A percentile compares a stretch with the other conserved stretches of the same genome.
Evolutionary conservation across 2,797 vertebrate genomes (phyloP).

Genomic region (Siniperca scherzeri): DNA sequence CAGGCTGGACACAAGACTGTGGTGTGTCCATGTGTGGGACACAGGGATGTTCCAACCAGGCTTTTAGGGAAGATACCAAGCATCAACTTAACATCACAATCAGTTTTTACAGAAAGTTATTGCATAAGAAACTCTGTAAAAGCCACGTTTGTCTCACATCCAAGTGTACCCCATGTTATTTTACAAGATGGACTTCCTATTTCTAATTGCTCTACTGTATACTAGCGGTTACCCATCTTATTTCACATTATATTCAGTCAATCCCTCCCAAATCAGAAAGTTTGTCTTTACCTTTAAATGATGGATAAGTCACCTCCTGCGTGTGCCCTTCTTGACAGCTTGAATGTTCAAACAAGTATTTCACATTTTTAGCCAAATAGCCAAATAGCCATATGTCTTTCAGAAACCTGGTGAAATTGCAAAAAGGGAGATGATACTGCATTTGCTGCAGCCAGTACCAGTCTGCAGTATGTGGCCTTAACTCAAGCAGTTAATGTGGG

Average conservation of each 20-base stretch:
- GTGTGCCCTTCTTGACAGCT: neutral
- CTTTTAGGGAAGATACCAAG: neutral
- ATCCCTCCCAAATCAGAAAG: neutral
- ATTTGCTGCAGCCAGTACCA: neutral
- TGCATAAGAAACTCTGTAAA: neutral
- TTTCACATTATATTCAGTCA: neutral
- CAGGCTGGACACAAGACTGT: neutral
- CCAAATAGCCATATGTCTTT: neutral
- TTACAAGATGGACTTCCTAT: too few species aligned
- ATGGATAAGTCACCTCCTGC: neutral
- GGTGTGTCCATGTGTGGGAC: neutral
- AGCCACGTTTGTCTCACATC: neutral
- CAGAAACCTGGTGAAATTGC: neutral
- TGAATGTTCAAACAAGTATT: neutral
- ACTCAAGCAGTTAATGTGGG: neutral
- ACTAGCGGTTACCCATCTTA: neutral
- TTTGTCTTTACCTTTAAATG: neutral
- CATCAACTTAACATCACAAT: neutral
- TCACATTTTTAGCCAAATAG: neutral
- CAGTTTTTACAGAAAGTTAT: neutral
- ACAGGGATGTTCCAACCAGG: too few species aligned
- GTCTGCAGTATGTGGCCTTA: neutral
- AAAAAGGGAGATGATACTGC: neutral
- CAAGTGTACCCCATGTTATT: neutral
- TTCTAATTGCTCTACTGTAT: neutral